phyloP scores from a whole-genome alignment of 2,113 vertebrate genomes.

The Pluvianellus socialis region DNA sequence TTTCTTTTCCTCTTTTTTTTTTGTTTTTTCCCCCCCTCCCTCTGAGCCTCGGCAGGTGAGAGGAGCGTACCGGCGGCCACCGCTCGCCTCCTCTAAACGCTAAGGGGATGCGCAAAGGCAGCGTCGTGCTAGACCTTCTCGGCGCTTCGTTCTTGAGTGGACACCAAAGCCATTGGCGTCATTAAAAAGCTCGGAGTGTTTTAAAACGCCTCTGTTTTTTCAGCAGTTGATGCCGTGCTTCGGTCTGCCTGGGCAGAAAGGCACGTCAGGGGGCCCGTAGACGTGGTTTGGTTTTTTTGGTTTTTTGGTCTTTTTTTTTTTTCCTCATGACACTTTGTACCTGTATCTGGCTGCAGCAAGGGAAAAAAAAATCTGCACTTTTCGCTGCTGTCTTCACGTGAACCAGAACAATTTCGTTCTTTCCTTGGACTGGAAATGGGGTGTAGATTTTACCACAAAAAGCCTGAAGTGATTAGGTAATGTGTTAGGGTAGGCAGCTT shows the following conservation, averaged over 20 bases:
- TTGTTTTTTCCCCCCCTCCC: too few species aligned
- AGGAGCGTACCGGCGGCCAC: accelerated
- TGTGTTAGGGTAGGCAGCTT: neutral
- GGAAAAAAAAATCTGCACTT: neutral
- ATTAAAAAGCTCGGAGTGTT: accelerated
- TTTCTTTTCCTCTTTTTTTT: too few species aligned
- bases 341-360: neutral
- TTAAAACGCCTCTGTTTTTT: neutral
- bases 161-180: accelerated
- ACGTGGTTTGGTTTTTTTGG: neutral
- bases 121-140: accelerated
- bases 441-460: neutral
- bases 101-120: accelerated
- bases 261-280: accelerated
- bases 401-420: neutral
- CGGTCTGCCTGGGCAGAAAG: neutral
- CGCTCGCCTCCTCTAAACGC: accelerated
- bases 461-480: too few species aligned
- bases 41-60: neutral
- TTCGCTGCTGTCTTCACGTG: neutral
- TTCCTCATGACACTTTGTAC: accelerated
- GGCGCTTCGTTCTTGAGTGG: accelerated
- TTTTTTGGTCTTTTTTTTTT: too few species aligned
- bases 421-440: neutral
- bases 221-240: too few species aligned